phyloP scores from a whole-genome alignment of 2,888 invertebrate genomes.

The Pycnomerus fuliginosus region DNA sequence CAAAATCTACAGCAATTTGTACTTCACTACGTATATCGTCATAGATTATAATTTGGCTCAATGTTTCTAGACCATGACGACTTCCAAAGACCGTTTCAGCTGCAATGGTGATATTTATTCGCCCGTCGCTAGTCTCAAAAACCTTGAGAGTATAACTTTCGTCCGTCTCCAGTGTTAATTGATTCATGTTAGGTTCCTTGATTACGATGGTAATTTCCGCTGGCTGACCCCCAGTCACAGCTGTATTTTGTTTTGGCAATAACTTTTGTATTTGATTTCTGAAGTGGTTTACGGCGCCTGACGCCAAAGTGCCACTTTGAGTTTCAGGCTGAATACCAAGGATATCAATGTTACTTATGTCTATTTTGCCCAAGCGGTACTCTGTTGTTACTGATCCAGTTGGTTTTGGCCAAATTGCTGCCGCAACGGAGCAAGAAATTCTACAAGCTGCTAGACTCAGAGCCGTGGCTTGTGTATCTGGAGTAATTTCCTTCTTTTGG shows the following conservation, averaged over 20 bases:
- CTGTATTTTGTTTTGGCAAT: conserved; percentile 21
- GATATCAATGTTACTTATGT: conserved; percentile 57
- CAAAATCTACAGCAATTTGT: conserved; percentile 63
- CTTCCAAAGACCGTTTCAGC: conserved; percentile 67
- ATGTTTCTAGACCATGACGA: conserved; percentile 67
- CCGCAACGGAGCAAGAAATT: conserved; percentile 62
- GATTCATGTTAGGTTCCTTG: conserved; percentile 22
- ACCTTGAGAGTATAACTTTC: conserved; percentile 61
- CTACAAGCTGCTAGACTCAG: conserved; percentile 64
- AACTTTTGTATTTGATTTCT: conserved; percentile 24
- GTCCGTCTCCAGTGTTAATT: conserved; percentile 57
- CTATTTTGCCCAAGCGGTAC: conserved; percentile 55
- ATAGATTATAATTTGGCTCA: conserved; percentile 66
- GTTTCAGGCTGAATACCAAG: conserved; percentile 46
- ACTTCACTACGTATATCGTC: conserved; percentile 64
- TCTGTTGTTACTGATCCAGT: conserved; percentile 61
- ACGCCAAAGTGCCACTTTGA: conserved; percentile 35
- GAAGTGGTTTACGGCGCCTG: conserved; percentile 40
- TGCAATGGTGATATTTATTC: conserved; percentile 57
- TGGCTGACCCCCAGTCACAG: conserved; percentile 50
- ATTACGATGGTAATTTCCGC: conserved; percentile 34
- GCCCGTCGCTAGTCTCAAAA: conserved; percentile 52
- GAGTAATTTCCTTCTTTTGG: conserved; percentile 50
- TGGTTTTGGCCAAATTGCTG: conserved; percentile 66
- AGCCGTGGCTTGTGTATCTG: conserved; percentile 41